Evolutionary conservation across 2,113 vertebrate genomes (phyloP), one percentile per base, ranked within the genome.

Genomic region (Sterna hirundo): DNA sequence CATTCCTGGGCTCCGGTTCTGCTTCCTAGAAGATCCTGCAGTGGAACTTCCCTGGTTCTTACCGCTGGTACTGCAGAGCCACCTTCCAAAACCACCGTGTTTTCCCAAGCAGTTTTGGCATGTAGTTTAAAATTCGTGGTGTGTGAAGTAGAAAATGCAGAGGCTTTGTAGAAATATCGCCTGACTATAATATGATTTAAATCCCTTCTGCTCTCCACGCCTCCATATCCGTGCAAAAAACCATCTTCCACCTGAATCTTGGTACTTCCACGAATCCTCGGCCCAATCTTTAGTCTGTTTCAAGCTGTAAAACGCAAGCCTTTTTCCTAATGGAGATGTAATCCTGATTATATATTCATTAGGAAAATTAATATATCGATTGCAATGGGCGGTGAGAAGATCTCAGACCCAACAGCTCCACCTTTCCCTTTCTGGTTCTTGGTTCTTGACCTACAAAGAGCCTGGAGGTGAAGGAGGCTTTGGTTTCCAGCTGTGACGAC

Each of bases 361-460:
- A 9, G 36, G 42, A 68, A 84, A 29, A 65, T 32, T 0, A 22
- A 38, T 16, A 3, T 15, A 4, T 27, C 3, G 29, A 3, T 60
- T n/a, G 40, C 54, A 12, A 0, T 0, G 7, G 38, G 70, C 6
- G 49, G 30, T 58, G 3, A 32, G 55, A 30, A 52, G 27, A 8
- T 36, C 9, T 19, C 34, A 87, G 29, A 40, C 25, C 47, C 52
- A 22, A 7, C 20, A 34, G 9, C 62, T 13, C 32, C 19, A 13
- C 11, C 3, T 91, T 80, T 52, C 47, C 38, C 22, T 81, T 60
- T 29, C 30, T 88, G 25, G 0, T 8, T 70, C 26, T 26, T 42
- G 32, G 1, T 38, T 64, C n/a, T 42, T 60, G 57, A 8, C 46
- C 38, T 42, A 4, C n/a, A 9, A 7, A 49, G 26, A 58, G n/a